Evolutionary conservation across 2,113 vertebrate species (phyloP).

Genomic region (Suncus etruscus): DNA sequence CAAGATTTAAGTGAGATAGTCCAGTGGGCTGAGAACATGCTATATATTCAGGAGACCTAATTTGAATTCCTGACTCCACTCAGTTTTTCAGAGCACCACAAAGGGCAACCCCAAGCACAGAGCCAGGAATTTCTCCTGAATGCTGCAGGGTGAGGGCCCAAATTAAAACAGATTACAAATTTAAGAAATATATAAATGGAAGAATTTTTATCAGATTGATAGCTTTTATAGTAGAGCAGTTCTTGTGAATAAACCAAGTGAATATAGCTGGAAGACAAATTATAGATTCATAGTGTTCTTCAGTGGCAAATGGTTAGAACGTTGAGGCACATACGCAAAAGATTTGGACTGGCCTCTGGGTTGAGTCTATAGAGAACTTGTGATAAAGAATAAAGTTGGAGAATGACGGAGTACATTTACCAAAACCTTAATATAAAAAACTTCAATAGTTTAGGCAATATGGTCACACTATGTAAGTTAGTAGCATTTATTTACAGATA

Average conservation of each 20-base stretch:
- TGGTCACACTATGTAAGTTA: no score
- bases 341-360: not conserved
- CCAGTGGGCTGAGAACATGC: no score
- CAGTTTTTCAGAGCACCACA: no score
- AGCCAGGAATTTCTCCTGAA: no score
- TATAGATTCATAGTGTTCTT: not conserved
- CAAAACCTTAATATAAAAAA: no score
- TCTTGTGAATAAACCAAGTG: not conserved
- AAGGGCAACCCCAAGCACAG: no score
- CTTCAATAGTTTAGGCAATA: no score
- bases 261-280: not conserved
- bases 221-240: not conserved
- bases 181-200: conserved; percentile 4
- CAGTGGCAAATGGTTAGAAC: not conserved
- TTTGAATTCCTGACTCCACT: no score
- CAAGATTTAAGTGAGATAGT: not conserved
- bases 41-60: no score
- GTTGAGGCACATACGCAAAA: not conserved
- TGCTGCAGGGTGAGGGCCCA: no score
- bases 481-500: no score
- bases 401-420: no score
- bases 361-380: not conserved
- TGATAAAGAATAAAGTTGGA: not conserved
- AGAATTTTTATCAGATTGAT: not conserved
- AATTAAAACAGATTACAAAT: not conserved